These are phyloP conservation scores for Nomada ferruginata DNA, from an alignment of 2,888 invertebrate genomes.

Conservation along the genomic window DNA sequence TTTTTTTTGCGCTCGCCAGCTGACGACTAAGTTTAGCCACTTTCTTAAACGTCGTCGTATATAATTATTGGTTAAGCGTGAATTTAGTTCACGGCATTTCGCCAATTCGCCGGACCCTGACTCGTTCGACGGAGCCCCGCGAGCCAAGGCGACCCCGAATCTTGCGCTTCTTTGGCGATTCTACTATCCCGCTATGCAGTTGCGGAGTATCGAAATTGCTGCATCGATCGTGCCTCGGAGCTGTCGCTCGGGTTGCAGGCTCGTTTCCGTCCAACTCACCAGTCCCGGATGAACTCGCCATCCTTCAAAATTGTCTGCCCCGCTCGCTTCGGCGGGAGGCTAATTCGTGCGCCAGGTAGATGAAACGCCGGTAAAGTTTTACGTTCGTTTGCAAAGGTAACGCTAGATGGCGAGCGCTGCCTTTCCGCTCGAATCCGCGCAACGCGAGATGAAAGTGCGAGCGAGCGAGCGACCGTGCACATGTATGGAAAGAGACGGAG, in stretches of 20 bases:
- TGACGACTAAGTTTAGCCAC: constrained; percentile 52
- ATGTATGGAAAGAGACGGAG: no score
- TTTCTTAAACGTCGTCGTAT: constrained; percentile 55
- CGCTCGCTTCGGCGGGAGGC: neutral
- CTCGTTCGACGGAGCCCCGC: constrained; percentile 22
- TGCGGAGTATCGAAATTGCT: neutral
- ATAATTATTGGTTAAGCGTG: constrained; percentile 59
- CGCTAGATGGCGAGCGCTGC: constrained; percentile 70
- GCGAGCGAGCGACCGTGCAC: neutral
- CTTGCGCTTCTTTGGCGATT: no score
- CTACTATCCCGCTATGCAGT: neutral
- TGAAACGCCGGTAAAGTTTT: constrained; percentile 55
- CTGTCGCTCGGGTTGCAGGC: no score
- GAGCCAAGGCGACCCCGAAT: neutral
- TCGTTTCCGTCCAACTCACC: no score
- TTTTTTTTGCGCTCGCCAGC: constrained; percentile 29
- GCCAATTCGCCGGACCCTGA: constrained; percentile 63
- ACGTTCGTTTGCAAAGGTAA: constrained; percentile 3
- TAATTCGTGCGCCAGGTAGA: neutral
- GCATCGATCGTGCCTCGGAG: no score
- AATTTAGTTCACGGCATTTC: constrained; percentile 71
- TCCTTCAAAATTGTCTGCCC: neutral
- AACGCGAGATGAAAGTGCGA: constrained; percentile 38
- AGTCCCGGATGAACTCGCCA: no score
- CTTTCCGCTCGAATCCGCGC: constrained; percentile 37